Percentiles rank a stretch among this genome's conserved stretches.
phyloP scores from a whole-genome alignment of 2,797 vertebrate genomes.

The Poecilia gillii region DNA sequence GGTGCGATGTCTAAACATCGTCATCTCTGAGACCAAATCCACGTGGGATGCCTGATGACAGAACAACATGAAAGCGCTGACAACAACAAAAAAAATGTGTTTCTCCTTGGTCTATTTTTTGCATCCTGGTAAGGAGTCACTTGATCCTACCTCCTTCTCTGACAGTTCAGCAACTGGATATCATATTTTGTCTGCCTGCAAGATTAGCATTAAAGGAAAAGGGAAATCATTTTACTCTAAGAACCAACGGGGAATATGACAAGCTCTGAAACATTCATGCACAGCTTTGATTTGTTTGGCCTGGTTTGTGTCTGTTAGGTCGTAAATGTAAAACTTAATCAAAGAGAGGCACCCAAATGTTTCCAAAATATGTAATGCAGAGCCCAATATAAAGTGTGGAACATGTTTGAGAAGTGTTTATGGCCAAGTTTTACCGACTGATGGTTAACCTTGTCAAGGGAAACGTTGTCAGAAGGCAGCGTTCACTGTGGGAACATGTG shows the following conservation, averaged over 20 bases:
- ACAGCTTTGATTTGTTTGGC: slow-evolving; percentile 67
- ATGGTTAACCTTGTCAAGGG: slow-evolving; percentile 64
- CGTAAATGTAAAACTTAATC: slow-evolving; percentile 57
- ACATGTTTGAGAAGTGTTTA: slow-evolving; percentile 60
- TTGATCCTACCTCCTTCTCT: slow-evolving; percentile 72
- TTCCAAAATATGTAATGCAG: slow-evolving; percentile 55
- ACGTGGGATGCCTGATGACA: slow-evolving; percentile 57
- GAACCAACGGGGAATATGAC: slow-evolving; percentile 64
- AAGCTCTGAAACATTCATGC: slow-evolving; percentile 57
- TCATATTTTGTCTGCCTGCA: slow-evolving; percentile 62
- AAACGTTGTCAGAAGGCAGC: slow-evolving; percentile 54
- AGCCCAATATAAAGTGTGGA: slow-evolving; percentile 26
- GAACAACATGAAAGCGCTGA: slow-evolving; percentile 59
- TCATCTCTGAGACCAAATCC: slow-evolving; percentile 52
- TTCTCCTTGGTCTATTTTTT: slow-evolving; percentile 73
- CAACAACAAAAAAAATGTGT: slow-evolving; percentile 55
- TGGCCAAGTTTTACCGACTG: slow-evolving; percentile 63
- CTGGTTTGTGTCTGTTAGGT: slow-evolving; percentile 53
- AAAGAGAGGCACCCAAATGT: slow-evolving; percentile 58
- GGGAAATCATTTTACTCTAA: slow-evolving; percentile 47
- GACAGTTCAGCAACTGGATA: slow-evolving; percentile 69
- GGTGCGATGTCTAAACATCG: slow-evolving; percentile 59
- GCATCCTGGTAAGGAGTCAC: slow-evolving; percentile 68
- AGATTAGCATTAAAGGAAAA: slow-evolving; percentile 68
- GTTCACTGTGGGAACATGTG: slow-evolving; percentile 24